These are phyloP conservation scores for Pogonomyrmex barbatus DNA, from an alignment of 1,140 invertebrate genomes.

Conservation along the genomic window DNA sequence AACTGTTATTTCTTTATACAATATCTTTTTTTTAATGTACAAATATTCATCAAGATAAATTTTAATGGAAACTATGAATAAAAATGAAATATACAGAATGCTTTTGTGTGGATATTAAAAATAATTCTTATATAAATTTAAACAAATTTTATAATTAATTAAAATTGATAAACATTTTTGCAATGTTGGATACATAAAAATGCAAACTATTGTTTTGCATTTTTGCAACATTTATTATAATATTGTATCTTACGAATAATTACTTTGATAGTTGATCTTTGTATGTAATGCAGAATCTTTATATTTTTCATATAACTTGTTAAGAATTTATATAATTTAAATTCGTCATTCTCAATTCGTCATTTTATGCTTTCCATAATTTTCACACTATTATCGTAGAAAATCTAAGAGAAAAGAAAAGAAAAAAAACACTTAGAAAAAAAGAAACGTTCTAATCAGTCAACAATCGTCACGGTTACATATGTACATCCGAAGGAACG, in stretches of 20 bases:
- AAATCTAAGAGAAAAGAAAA: neutral
- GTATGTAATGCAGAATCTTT: neutral
- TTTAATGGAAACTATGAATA: neutral
- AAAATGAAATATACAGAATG: neutral
- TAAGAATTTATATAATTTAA: neutral
- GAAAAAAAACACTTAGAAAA: neutral
- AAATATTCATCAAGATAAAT: too few relatives aligned
- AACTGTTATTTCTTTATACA: neutral
- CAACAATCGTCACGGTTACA: constrained; percentile 51
- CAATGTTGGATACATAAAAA: neutral
- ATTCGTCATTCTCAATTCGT: neutral
- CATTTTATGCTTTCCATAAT: constrained; percentile 14
- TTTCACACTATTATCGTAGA: neutral
- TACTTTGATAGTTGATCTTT: neutral
- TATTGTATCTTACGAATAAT: neutral
- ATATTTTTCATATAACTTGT: neutral
- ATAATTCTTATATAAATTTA: neutral
- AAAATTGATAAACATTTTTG: neutral
- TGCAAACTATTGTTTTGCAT: neutral
- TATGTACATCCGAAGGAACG: constrained; percentile 37
- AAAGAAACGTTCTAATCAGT: constrained; percentile 66
- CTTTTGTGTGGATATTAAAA: neutral
- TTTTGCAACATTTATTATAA: neutral
- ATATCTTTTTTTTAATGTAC: neutral
- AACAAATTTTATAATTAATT: neutral